phyloP scores from a whole-genome alignment of 2,113 vertebrate species.

The Heterochromis multidens region DNA sequence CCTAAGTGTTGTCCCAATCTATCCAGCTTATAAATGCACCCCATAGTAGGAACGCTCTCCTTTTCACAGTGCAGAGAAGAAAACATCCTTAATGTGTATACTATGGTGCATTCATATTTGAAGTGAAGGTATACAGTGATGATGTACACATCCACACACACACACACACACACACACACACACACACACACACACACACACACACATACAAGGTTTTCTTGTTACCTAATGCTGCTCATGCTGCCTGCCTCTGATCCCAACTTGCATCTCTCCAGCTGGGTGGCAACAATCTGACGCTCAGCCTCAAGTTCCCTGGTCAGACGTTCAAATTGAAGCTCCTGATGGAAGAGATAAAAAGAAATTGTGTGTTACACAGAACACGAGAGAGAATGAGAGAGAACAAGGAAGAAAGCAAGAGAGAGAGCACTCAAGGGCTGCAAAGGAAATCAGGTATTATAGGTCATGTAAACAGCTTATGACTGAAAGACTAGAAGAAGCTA shows the following conservation, averaged over 20 bases:
- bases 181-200: not conserved
- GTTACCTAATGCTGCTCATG: conserved; percentile 98
- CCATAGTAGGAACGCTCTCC: not conserved
- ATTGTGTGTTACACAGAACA: not conserved
- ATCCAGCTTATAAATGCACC: conserved; percentile 26
- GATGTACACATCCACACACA: not conserved
- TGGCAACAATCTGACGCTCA: conserved; percentile 95
- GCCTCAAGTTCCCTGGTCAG: conserved; percentile 97
- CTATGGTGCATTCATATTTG: not conserved
- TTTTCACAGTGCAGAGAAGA: conserved; percentile 1
- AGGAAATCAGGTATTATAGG: not conserved
- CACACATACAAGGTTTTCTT: not conserved
- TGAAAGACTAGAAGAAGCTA: not conserved
- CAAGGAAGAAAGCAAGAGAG: not conserved
- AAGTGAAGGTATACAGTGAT: not conserved
- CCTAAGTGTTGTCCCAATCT: not conserved
- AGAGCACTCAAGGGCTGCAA: not conserved
- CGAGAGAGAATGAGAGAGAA: not conserved
- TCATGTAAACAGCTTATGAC: not conserved
- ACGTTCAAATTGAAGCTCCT: conserved; percentile 98
- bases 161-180: not conserved
- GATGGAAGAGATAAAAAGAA: conserved; percentile 51
- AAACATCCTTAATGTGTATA: not conserved
- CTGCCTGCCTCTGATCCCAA: conserved; percentile 95
- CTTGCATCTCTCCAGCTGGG: conserved; percentile 98